A percentile compares a stretch with the other conserved stretches of the same genome.
These are phyloP conservation scores for Frankliniella fusca DNA, from an alignment of 2,888 invertebrate species.

Conservation along the genomic window DNA sequence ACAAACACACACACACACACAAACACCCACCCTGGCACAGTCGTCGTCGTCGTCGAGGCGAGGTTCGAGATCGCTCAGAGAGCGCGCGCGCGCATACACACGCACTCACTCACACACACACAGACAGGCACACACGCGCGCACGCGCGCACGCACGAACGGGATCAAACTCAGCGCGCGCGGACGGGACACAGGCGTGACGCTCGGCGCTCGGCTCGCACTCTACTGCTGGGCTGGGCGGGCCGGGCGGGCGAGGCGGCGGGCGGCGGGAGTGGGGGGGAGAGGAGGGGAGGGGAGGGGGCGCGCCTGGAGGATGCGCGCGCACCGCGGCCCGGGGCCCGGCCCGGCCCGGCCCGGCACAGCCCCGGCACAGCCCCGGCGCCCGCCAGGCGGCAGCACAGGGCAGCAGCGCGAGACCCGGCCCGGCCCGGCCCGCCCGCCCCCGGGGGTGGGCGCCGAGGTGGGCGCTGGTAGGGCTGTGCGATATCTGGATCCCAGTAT, in stretches of 20 bases:
- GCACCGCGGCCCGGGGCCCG: background rate
- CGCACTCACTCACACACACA: no score
- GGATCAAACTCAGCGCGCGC: background rate
- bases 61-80: background rate
- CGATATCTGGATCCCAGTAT: no score
- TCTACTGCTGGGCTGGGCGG: constrained; percentile 15
- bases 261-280: background rate
- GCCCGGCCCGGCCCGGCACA: background rate
- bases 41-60: no score
- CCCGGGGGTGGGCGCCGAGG: background rate
- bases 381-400: background rate
- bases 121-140: no score
- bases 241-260: background rate
- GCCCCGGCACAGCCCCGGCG: background rate
- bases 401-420: background rate
- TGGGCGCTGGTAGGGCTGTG: no score
- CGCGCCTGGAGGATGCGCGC: constrained; percentile 7
- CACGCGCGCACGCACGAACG: no score
- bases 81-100: background rate
- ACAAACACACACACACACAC: background rate
- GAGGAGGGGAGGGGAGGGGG: background rate
- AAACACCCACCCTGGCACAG: constrained; percentile 4
- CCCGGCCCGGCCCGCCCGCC: background rate
- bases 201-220: constrained; percentile 7
- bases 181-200: background rate